These are phyloP conservation scores for Kryphioiulus occultus DNA, from an alignment of 2,888 invertebrate species.

Conservation along the genomic window DNA sequence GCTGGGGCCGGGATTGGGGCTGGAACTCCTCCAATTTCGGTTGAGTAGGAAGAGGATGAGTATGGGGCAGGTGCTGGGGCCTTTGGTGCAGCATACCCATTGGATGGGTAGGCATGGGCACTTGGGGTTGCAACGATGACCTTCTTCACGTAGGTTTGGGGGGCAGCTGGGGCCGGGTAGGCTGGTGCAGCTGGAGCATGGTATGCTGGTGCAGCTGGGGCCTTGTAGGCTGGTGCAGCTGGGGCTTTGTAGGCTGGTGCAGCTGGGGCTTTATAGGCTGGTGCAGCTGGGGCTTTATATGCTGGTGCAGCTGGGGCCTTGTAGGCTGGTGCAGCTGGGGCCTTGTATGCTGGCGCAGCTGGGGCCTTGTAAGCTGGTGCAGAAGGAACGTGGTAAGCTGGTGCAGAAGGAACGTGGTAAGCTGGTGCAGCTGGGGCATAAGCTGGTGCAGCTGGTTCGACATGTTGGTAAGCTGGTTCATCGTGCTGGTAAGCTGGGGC, in stretches of 20 bases:
- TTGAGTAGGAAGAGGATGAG: conserved; percentile 19
- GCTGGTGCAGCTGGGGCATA: neutral
- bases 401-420: neutral
- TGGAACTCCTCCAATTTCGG: conserved; percentile 48
- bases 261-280: conserved; percentile 4
- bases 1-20: neutral
- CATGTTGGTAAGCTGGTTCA: neutral
- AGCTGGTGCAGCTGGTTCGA: neutral
- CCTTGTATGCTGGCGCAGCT: conserved; percentile 16
- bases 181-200: neutral
- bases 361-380: conserved; percentile 6
- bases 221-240: neutral
- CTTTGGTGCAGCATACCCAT: conserved; percentile 18
- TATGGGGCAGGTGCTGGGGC: conserved; percentile 35
- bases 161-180: neutral
- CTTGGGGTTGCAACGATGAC: neutral
- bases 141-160: neutral
- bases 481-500: conserved; percentile 7
- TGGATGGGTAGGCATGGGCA: neutral
- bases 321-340: neutral
- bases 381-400: neutral
- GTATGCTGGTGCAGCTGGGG: neutral
- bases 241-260: neutral
- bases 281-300: neutral
- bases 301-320: neutral